Conservation (phyloP, 2,797 vertebrate species). For the Morelia viridis region DNA sequence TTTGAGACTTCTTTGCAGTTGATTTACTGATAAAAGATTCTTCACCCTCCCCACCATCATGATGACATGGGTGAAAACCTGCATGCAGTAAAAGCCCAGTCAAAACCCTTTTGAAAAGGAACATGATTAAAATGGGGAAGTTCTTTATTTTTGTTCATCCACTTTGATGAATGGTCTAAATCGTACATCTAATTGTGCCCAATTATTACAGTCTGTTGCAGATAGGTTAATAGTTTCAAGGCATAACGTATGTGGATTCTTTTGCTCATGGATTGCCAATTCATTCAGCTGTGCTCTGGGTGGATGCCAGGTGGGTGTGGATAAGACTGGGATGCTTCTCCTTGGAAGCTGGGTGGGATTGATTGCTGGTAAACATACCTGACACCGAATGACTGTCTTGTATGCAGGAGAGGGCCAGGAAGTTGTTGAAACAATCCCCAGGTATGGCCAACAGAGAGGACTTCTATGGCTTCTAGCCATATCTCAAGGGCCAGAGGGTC, state of each 20-base stretch:
- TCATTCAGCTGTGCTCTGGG: conserved; percentile 64
- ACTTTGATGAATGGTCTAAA: conserved; percentile 58
- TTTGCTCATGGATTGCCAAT: conserved; percentile 62
- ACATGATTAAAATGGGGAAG: background rate
- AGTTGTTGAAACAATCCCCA: background rate
- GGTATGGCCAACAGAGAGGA: background rate
- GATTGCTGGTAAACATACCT: background rate
- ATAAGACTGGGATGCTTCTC: background rate
- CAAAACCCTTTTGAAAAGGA: conserved; percentile 15
- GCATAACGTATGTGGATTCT: conserved; percentile 63
- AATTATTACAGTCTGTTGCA: conserved; percentile 51
- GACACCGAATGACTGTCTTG: background rate
- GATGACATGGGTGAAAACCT: background rate
- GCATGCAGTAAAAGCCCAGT: background rate
- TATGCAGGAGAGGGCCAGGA: background rate
- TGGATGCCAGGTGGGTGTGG: conserved; percentile 46
- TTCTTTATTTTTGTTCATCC: conserved; percentile 54
- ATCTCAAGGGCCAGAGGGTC: background rate
- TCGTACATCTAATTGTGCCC: conserved; percentile 66
- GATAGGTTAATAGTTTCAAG: conserved; percentile 64
- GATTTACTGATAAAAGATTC: conserved; percentile 56
- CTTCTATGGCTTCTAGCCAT: background rate
- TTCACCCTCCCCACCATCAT: background rate
- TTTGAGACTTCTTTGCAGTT: conserved; percentile 21
- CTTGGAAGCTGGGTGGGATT: background rate